Base-by-base conservation (phyloP, 2,888 invertebrate species). In the Rhagium mordax region DNA sequence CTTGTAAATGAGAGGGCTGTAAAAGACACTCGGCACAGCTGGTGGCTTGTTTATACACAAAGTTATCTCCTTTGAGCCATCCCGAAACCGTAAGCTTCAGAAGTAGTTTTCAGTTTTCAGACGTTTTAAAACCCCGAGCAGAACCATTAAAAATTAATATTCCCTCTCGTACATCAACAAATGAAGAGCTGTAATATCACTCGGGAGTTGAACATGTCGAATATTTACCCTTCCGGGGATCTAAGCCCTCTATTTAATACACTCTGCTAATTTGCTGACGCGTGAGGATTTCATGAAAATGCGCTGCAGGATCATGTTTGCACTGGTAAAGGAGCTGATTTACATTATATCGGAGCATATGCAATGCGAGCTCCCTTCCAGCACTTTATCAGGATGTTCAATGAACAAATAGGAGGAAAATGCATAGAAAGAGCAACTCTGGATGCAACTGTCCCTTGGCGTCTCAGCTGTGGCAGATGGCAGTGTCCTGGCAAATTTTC, bases 141-240 rank as follows among this genome's bases (percentile, higher is more conserved):
- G 16, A 16, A 6, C 16, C 65, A 53, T 65, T 53, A 65, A 65
- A 65, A 53, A 65, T 65, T 65, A 65, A 65, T 53, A 65, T 65
- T 20, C 53, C 18, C 20, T 8, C 29, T 20, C 53, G 21, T 48
- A 16, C 41, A 18, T 48, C 53, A 20, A 18, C 33, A 53, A 65
- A 65, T 61, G 20, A 41, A 21, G 61, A 61, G 61, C 15, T 47
- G 20, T 21, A 48, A 48, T 13, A 48, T 47, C 47, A 21, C 21
- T 47, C n/a, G 61, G 47, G 61, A 61, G 16, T 51, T 51, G 51
- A 51, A 51, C 51, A 51, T 51, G 51, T 51, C 18, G 16, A 51
- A 51, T 51, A 18, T 51, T 51, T 51, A 2, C 51, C 51, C 16
- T 18, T 13, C 20, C 3, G 18, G 51, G 51, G 20, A 10, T 13